phyloP scores from a whole-genome alignment of 2,797 vertebrate genomes.

The Lophius americanus region DNA sequence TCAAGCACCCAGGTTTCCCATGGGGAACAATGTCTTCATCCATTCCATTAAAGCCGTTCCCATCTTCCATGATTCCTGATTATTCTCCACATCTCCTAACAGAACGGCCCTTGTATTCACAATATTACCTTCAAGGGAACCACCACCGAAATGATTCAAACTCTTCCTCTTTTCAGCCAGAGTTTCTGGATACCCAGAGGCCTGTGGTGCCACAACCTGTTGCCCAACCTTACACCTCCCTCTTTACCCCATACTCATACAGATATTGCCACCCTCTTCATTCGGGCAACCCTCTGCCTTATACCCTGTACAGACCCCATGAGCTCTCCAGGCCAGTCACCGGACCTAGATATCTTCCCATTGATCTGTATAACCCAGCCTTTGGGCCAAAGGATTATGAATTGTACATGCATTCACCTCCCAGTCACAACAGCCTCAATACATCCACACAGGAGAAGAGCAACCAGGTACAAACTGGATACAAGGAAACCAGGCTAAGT shows the following conservation, averaged over 20 bases:
- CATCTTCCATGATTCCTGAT: slow-evolving; percentile 81
- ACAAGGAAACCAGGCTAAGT: slow-evolving; percentile 88
- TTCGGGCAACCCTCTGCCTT: slow-evolving; percentile 80
- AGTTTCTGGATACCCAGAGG: slow-evolving; percentile 85
- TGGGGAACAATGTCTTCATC: slow-evolving; percentile 84
- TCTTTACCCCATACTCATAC: slow-evolving; percentile 87
- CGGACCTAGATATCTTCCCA: slow-evolving; percentile 63
- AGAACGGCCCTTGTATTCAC: slow-evolving; percentile 84
- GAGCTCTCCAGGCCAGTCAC: slow-evolving; percentile 81
- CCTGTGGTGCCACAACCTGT: slow-evolving; percentile 88
- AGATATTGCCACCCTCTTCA: slow-evolving; percentile 86
- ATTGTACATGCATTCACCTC: slow-evolving; percentile 76
- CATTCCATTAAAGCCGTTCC: slow-evolving; percentile 78
- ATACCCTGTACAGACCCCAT: slow-evolving; percentile 85
- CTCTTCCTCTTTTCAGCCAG: slow-evolving; percentile 75
- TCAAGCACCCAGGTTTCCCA: slow-evolving; percentile 79
- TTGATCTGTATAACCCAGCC: slow-evolving; percentile 80
- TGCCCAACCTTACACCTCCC: slow-evolving; percentile 65
- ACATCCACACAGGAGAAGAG: slow-evolving; percentile 57
- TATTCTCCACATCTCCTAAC: slow-evolving; percentile 85
- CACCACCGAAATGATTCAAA: slow-evolving; percentile 76
- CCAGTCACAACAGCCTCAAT: slow-evolving; percentile 55
- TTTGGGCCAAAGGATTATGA: slow-evolving; percentile 78
- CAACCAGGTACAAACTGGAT: slow-evolving; percentile 67
- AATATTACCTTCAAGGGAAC: slow-evolving; percentile 84